Evolutionary conservation across 1,140 invertebrate species (phyloP).

Genomic region (Drosophila grimshawi): DNA sequence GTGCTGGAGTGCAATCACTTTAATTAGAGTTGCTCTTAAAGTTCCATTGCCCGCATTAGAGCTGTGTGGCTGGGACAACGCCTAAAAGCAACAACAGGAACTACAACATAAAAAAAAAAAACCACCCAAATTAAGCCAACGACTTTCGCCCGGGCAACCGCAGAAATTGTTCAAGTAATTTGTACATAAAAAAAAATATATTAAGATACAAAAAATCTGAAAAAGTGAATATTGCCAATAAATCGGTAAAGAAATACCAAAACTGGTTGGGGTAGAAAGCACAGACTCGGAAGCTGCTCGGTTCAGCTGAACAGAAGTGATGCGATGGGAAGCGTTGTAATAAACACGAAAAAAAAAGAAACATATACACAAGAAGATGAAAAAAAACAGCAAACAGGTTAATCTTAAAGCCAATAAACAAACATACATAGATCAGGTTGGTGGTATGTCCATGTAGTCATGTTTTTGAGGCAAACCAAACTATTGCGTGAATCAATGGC

Average conservation of each 20-base stretch:
- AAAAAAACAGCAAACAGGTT: constrained; percentile 55
- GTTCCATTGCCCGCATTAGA: constrained; percentile 42
- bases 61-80: constrained; percentile 58
- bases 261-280: constrained; percentile 79
- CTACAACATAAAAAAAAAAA: constrained; percentile 30
- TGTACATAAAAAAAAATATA: constrained; percentile 52
- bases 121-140: constrained; percentile 55
- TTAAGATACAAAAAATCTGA: constrained; percentile 6
- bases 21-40: constrained; percentile 69
- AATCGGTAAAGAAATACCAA: constrained; percentile 55
- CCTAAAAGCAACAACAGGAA: constrained; percentile 47
- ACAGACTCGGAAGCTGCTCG: constrained; percentile 60
- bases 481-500: constrained; percentile 71
- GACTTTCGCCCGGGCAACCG: constrained; percentile 63
- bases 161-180: constrained; percentile 63
- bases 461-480: constrained; percentile 45
- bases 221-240: constrained; percentile 74
- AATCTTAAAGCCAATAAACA: constrained; percentile 51
- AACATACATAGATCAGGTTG: constrained; percentile 30
- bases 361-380: not conserved
- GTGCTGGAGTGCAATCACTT: constrained; percentile 63
- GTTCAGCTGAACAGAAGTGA: constrained; percentile 21
- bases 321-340: constrained; percentile 1
- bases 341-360: constrained; percentile 33
- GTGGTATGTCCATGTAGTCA: constrained; percentile 36